These are phyloP conservation scores for Drosophila nigricruria DNA, from an alignment of 2,888 invertebrate species.

Conservation along the genomic window DNA sequence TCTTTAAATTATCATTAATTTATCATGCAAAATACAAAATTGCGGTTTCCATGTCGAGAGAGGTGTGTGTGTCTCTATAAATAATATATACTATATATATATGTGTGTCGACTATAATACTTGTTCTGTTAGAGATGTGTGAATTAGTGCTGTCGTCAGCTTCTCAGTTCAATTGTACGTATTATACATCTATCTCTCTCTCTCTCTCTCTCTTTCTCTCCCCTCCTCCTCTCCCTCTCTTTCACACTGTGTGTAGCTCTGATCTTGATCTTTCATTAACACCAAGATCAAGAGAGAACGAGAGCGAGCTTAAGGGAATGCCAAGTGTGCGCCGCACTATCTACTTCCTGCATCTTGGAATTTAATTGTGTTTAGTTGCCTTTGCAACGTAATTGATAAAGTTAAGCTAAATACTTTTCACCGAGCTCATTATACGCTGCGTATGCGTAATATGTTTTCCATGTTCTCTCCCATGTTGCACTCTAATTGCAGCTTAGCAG, in stretches of 20 bases:
- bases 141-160: conserved; percentile 41
- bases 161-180: conserved; percentile 24
- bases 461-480: not conserved
- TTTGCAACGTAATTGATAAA: conserved; percentile 10
- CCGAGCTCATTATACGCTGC: conserved; percentile 5
- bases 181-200: not conserved
- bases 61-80: conserved; percentile 33
- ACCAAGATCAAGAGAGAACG: conserved; percentile 36
- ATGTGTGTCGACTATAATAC: conserved; percentile 24
- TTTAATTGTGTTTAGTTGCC: conserved; percentile 31
- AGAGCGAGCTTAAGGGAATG: conserved; percentile 5
- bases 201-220: not conserved
- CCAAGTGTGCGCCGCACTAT: conserved; percentile 19
- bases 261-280: conserved; percentile 63
- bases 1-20: conserved; percentile 77
- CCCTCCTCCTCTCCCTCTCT: not conserved
- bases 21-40: conserved; percentile 61
- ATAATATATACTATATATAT: conserved; percentile 33
- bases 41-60: conserved; percentile 31
- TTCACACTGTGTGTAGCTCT: conserved; percentile 12
- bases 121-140: conserved; percentile 49
- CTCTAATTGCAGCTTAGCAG: conserved; percentile 14
- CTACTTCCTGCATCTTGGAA: conserved; percentile 39
- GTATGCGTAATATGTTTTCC: conserved; percentile 21
- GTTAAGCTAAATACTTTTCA: not conserved